Evolutionary conservation across 2,888 invertebrate genomes (phyloP), one percentile per base, ranked within the genome.

Genomic region (Onchidella celtica): DNA sequence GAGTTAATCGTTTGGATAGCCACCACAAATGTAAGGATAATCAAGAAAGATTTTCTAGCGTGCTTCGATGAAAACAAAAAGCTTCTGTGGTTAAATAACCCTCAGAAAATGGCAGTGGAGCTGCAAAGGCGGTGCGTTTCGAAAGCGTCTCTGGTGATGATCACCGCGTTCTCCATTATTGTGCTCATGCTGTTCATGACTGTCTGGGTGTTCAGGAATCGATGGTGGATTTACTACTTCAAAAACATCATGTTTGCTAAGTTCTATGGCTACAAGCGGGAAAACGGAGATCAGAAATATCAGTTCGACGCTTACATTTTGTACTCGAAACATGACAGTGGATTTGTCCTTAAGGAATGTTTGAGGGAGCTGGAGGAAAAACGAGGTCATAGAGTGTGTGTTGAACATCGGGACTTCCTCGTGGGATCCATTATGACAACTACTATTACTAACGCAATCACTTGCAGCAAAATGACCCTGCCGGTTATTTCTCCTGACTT

Each of bases 331-430:
- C 65, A 70, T 14, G 69, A 72, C 40, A 9, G 21, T 3, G 66
- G 29, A 3, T 82, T 82, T 70, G 77, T 82, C 21, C 11, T 57
- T 24, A 36, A 32, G 3, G 77, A 82, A 21, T 69, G 69, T 21
- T 14, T 63, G 59, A 24, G n/a, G 1, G 65, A 72, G 27, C 63
- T 82, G 14, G 82, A 82, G 72, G 34, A 17, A 2, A 70, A 73
- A 36, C 66, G 66, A n/a, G 68, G 59, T 0, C 82, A 77, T n/a
- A 63, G 66, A n/a, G 47, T 82, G 47, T 82, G 78, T 40, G 27
- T 82, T 2, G 77, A 82, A 47, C 36, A 72, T 55, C 70, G 78
- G 14, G 82, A 82, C 34, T 78, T 78, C 40, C 17, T 78, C 68
- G 65, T 77, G 0, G 81, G 81, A 3, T 63, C 65, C 0, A 74